A percentile compares a stretch with the other conserved stretches of the same genome.
Conservation (phyloP, 2,797 vertebrate species). For the Clarias platycephalus region DNA sequence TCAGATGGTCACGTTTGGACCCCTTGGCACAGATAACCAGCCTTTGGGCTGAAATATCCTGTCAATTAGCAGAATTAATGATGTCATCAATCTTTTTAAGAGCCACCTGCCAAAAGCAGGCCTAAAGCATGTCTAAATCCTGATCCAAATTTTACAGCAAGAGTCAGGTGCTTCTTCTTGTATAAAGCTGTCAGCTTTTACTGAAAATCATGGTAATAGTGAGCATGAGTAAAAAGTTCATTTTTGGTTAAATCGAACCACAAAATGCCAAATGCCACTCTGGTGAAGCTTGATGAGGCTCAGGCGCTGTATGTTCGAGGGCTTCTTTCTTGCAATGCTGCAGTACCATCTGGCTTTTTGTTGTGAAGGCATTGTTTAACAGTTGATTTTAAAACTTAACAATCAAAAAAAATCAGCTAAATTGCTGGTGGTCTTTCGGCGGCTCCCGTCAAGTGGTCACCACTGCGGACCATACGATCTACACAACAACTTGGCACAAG, state of each 20-base stretch:
- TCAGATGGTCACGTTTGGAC: background rate
- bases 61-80: background rate
- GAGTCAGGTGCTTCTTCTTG: slow-evolving; percentile 16
- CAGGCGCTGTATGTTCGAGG: background rate
- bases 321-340: background rate
- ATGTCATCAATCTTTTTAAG: background rate
- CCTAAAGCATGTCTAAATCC: background rate
- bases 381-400: background rate
- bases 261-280: background rate
- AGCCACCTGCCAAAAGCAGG: slow-evolving; percentile 2
- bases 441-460: too few species aligned
- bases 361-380: background rate
- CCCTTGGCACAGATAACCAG: background rate
- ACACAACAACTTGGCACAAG: too few species aligned
- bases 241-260: background rate
- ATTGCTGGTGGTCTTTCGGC: too few species aligned
- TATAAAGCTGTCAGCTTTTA: background rate
- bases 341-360: background rate
- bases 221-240: background rate
- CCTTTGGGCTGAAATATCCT: background rate
- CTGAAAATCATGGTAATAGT: background rate
- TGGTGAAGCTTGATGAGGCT: background rate
- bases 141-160: background rate
- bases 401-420: too few species aligned
- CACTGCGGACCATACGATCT: too few species aligned